phyloP scores from a whole-genome alignment of 2,888 invertebrate species.

The Microplitis deprimator region DNA sequence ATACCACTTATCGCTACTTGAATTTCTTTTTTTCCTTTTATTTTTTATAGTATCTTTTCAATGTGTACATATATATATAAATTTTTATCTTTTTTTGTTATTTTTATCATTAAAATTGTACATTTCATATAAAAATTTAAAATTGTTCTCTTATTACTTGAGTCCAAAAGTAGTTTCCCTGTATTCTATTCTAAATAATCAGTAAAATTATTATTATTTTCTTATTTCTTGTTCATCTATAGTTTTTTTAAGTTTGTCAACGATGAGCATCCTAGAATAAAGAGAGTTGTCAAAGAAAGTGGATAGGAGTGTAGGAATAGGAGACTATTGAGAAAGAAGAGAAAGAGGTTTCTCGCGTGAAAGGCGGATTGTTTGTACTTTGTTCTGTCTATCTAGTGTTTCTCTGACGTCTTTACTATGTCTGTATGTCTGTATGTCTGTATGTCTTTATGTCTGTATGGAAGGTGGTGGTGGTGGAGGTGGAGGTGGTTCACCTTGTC shows the following conservation, averaged over 20 bases:
- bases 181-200: too few species aligned
- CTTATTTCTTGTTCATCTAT: background rate
- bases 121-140: too few species aligned
- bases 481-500: constrained; percentile 24
- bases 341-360: constrained; percentile 12
- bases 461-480: too few species aligned
- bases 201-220: too few species aligned
- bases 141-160: too few species aligned
- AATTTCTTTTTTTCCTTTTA: constrained; percentile 31
- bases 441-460: too few species aligned
- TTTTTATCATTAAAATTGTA: background rate
- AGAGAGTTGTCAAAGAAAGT: background rate
- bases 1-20: constrained; percentile 36
- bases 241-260: constrained; percentile 2
- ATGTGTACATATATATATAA: background rate
- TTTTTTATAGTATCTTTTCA: constrained; percentile 7
- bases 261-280: background rate
- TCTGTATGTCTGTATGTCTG: constrained; percentile 1
- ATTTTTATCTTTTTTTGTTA: background rate
- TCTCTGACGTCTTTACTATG: constrained; percentile 34
- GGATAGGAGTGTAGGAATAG: background rate
- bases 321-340: constrained; percentile 4
- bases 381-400: constrained; percentile 34
- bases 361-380: constrained; percentile 46
- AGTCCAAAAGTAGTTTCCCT: too few species aligned